phyloP scores from a whole-genome alignment of 2,113 vertebrate genomes.

The Stegastes partitus region DNA sequence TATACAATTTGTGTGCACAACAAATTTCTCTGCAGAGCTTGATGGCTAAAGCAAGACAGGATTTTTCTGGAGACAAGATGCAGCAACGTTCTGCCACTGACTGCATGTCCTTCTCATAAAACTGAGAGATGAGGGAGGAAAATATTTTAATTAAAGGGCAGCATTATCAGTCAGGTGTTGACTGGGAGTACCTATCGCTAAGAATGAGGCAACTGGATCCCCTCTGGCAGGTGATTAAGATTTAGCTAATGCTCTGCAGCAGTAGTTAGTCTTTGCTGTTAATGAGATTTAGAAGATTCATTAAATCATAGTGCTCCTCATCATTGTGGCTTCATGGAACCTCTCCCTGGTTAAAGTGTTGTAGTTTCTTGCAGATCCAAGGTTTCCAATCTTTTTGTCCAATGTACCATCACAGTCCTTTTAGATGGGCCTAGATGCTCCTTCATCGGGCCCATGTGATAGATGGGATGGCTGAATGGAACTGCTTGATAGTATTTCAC shows the following conservation, averaged over 20 bases:
- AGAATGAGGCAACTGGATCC: constrained; percentile 18
- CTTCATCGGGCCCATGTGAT: neutral
- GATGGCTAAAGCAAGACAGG: neutral
- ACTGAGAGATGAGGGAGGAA: neutral
- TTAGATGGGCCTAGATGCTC: constrained; percentile 9
- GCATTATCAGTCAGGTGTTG: constrained; percentile 13
- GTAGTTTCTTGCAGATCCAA: neutral
- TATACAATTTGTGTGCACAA: constrained; percentile 32
- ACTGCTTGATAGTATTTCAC: neutral
- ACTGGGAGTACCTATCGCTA: neutral
- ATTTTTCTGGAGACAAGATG: neutral
- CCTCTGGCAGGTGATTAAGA: constrained; percentile 43
- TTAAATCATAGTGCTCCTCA: constrained; percentile 36
- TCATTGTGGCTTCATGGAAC: neutral
- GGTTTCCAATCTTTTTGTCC: neutral
- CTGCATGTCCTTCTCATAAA: neutral
- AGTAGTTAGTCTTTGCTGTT: constrained; percentile 43
- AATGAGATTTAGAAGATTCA: constrained; percentile 48
- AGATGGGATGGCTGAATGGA: constrained; percentile 3
- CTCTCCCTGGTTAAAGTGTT: constrained; percentile 13
- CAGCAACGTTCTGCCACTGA: neutral
- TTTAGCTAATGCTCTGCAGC: constrained; percentile 36
- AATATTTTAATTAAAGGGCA: constrained; percentile 39
- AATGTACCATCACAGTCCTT: neutral
- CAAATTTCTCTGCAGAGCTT: constrained; percentile 5